Base-by-base conservation (phyloP, 2,888 invertebrate species). In the Alviniconcha strummeri region DNA sequence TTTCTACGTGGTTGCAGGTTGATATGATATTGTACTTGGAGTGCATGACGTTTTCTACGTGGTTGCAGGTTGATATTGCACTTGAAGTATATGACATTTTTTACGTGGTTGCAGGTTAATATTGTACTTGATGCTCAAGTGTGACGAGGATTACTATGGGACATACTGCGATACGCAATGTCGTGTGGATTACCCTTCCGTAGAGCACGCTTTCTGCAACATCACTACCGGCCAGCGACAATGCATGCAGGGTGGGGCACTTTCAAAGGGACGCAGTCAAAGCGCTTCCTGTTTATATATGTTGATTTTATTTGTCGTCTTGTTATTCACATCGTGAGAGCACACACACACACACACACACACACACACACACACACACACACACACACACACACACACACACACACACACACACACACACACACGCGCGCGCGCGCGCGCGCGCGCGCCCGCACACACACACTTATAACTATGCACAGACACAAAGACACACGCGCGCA, bases 91-190 rank as follows among this genome's bases (percentile, higher is more conserved):
- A 5, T 17, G 71, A 19, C 19, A 5, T 15, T 6, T 19, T 7
- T 19, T n/a, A 19, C 19, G n/a, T 60, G 36, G 9, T 13, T 57
- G 9, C 82, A 82, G 82, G 55, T 57, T 82, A 69, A 76, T 77
- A 69, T 36, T 82, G 69, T 54, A 55, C 8, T n/a, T 82, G 8
- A 54, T 56, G 54, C 77, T 77, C 11, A 54, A 76, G 57, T 82
- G 82, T 82, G 82, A 82, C 82, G 54, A 55, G 7, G 64, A 76
- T 54, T 82, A n/a, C 71, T 77, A 82, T 69, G 82, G 82, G 7
- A 11, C 67, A 13, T 4, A 7, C 5, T 82, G 82, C 19, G 52
- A 55, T 36, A 15, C 4, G 9, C 15, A 60, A 13, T 82, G 82
- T 64, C 69, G 77, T 5, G 69, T 82, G 9, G 69, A 57, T 9